Percentiles rank a stretch among this genome's conserved stretches.
phyloP scores from a whole-genome alignment of 2,888 invertebrate genomes.

The Anarsia innoxiella region DNA sequence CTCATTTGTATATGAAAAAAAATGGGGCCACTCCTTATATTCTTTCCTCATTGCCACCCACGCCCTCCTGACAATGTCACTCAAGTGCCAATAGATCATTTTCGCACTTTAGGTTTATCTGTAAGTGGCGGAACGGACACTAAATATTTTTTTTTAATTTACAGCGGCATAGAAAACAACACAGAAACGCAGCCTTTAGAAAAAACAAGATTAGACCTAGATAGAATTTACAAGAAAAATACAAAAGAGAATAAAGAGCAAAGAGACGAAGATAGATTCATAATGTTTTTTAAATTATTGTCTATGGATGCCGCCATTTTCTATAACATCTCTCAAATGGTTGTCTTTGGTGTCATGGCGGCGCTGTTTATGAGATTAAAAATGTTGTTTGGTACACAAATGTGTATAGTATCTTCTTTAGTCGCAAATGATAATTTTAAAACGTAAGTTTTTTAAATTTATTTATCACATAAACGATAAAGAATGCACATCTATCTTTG shows the following conservation, averaged over 20 bases:
- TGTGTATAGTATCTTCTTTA: slow-evolving; percentile 83
- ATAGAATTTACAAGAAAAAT: slow-evolving; percentile 27
- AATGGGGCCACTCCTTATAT: too few relatives aligned
- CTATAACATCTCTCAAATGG: slow-evolving; percentile 82
- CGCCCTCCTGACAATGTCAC: too few relatives aligned
- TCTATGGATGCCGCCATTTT: slow-evolving; percentile 73
- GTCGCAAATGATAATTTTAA: slow-evolving; percentile 75
- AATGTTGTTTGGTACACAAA: slow-evolving; percentile 84
- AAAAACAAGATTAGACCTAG: too few relatives aligned
- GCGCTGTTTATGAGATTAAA: slow-evolving; percentile 85
- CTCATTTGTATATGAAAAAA: too few relatives aligned
- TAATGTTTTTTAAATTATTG: slow-evolving; percentile 43
- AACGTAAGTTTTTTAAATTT: slow-evolving; percentile 38
- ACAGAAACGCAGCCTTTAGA: slow-evolving; percentile 58
- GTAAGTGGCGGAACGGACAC: too few relatives aligned
- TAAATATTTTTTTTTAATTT: too few relatives aligned
- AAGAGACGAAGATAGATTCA: slow-evolving; percentile 18
- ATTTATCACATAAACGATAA: slow-evolving; percentile 26
- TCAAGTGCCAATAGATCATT: too few relatives aligned
- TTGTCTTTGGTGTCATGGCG: slow-evolving; percentile 84
- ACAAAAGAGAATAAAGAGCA: slow-evolving; percentile 24
- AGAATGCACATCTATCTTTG: slow-evolving; percentile 22
- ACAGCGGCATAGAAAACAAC: slow-evolving; percentile 73
- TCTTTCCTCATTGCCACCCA: too few relatives aligned
- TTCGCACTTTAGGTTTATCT: too few relatives aligned